Percentiles rank a stretch among this genome's conserved stretches.
phyloP scores from a whole-genome alignment of 2,113 vertebrate genomes.

The Elanus axillaris region DNA sequence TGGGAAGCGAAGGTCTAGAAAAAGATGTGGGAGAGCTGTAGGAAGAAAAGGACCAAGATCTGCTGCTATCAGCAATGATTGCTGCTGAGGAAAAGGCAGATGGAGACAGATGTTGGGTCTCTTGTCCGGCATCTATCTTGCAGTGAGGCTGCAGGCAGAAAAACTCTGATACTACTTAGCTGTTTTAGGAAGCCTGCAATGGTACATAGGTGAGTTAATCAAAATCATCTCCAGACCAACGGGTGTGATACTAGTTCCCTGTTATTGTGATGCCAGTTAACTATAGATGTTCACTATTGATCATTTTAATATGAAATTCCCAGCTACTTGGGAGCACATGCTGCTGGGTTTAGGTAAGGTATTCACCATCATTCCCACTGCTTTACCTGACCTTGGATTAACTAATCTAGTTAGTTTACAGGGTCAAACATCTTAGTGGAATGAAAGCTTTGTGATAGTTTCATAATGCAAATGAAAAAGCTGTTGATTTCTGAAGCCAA shows the following conservation, averaged over 20 bases:
- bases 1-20: background rate
- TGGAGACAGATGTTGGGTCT: background rate
- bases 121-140: background rate
- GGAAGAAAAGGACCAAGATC: background rate
- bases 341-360: background rate
- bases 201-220: background rate
- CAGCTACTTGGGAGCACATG: accelerated
- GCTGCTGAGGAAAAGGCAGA: background rate
- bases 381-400: background rate
- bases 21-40: background rate
- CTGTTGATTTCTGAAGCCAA: constrained; percentile 26
- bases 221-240: background rate
- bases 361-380: background rate
- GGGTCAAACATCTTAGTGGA: background rate
- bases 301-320: background rate
- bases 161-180: background rate
- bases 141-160: background rate
- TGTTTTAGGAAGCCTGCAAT: background rate
- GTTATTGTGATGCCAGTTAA: background rate
- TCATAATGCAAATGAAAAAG: constrained; percentile 29
- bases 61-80: background rate
- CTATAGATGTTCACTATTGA: background rate
- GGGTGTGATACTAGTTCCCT: background rate
- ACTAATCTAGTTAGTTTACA: background rate
- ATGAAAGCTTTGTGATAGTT: background rate